Evolutionary conservation across 2,113 vertebrate species (phyloP).

Genomic region (Toxotes jaculatrix): DNA sequence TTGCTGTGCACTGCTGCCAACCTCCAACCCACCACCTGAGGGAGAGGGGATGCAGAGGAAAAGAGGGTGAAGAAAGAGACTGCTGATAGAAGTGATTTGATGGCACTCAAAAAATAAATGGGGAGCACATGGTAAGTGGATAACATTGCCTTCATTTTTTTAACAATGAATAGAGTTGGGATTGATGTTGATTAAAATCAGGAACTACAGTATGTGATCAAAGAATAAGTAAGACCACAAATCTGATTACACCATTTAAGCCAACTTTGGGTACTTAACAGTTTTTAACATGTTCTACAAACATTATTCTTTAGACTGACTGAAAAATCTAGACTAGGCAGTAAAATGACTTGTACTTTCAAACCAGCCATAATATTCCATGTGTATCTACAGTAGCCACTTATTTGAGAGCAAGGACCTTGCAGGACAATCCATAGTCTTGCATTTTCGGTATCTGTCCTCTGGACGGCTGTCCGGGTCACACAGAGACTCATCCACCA

Average conservation of each 20-base stretch:
- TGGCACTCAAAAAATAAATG: background rate
- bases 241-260: background rate
- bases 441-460: constrained; percentile 89
- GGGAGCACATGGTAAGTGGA: background rate
- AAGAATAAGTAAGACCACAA: background rate
- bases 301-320: no score
- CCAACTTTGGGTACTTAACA: background rate
- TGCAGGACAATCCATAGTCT: constrained; percentile 91
- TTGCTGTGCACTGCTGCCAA: constrained; percentile 93
- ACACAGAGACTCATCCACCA: constrained; percentile 90
- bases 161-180: background rate
- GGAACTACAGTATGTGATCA: background rate
- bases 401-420: constrained; percentile 79
- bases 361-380: background rate
- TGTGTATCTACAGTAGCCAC: background rate
- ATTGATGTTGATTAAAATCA: background rate
- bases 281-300: background rate
- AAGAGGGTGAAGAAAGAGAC: background rate
- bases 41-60: background rate
- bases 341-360: no score
- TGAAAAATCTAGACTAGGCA: no score
- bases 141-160: background rate
- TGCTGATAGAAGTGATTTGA: background rate
- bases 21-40: constrained; percentile 97
- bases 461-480: constrained; percentile 87